Conservation (phyloP, 2,888 invertebrate genomes). For the Fissipunctia ypsillon region DNA sequence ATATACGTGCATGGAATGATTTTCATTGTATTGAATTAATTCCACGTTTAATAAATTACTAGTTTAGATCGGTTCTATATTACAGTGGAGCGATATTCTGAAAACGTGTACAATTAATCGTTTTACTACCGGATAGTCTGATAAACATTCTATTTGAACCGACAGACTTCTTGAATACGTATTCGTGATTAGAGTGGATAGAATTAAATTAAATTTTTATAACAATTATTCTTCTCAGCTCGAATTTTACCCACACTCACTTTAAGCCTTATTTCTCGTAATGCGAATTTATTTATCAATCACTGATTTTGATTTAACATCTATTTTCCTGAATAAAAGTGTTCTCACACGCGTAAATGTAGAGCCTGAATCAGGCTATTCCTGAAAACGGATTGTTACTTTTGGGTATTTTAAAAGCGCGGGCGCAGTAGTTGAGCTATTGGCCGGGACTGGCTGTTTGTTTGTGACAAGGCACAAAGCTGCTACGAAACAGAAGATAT, state of each 20-base stretch:
- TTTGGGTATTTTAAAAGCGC: neutral
- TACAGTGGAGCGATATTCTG: conserved; percentile 1
- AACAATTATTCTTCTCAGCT: conserved; percentile 10
- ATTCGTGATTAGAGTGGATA: conserved; percentile 9
- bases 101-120: conserved; percentile 18
- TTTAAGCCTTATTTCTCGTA: conserved; percentile 5
- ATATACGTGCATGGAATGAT: conserved; percentile 9
- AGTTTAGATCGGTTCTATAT: conserved; percentile 5
- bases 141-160: conserved; percentile 27
- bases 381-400: neutral
- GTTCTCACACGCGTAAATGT: too few species aligned
- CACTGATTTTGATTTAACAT: neutral
- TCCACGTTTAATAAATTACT: conserved; percentile 14
- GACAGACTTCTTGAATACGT: neutral
- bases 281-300: neutral
- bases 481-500: too few species aligned
- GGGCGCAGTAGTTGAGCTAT: too few species aligned
- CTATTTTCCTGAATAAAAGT: neutral
- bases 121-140: conserved; percentile 45
- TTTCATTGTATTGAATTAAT: conserved; percentile 6
- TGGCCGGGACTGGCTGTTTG: too few species aligned
- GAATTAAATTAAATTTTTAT: neutral
- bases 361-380: neutral
- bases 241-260: neutral
- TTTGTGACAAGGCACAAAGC: too few species aligned